These are phyloP conservation scores for Rhinichthys osculus DNA, from an alignment of 2,797 vertebrate genomes.

Conservation along the genomic window DNA sequence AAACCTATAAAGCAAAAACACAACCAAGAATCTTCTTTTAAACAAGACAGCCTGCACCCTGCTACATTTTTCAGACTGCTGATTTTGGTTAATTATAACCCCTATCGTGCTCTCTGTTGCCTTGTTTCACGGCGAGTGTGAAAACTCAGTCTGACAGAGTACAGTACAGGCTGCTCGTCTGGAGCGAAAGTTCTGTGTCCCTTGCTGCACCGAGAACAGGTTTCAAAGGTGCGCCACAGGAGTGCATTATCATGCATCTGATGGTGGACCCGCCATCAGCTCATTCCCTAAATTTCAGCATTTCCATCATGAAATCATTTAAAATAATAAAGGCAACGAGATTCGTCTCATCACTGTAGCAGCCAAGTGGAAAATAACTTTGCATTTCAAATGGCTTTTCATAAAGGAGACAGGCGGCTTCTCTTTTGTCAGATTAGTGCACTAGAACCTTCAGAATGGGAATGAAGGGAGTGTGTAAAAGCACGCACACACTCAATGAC, in stretches of 20 bases:
- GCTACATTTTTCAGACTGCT: not conserved
- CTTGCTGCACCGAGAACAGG: not conserved
- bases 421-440: constrained; percentile 57
- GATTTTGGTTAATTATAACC: not conserved
- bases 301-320: constrained; percentile 67
- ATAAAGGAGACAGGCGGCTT: constrained; percentile 59
- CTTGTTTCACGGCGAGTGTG: not conserved
- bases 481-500: constrained; percentile 21
- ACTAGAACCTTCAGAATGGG: constrained; percentile 54
- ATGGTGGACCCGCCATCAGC: constrained; percentile 37
- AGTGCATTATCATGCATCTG: constrained; percentile 55
- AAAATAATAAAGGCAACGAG: constrained; percentile 68
- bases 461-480: constrained; percentile 41
- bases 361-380: constrained; percentile 68
- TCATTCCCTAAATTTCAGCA: constrained; percentile 55
- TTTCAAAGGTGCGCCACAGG: constrained; percentile 23
- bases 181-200: not conserved
- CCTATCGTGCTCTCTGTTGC: not conserved
- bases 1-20: not conserved
- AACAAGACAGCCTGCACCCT: not conserved
- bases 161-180: not conserved
- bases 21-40: not conserved
- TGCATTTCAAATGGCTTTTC: constrained; percentile 62
- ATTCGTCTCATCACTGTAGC: constrained; percentile 59
- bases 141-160: constrained; percentile 1